Evolutionary conservation across 2,113 vertebrate species (phyloP), one percentile per base, ranked within the genome.

Genomic region (Tor tambroides): DNA sequence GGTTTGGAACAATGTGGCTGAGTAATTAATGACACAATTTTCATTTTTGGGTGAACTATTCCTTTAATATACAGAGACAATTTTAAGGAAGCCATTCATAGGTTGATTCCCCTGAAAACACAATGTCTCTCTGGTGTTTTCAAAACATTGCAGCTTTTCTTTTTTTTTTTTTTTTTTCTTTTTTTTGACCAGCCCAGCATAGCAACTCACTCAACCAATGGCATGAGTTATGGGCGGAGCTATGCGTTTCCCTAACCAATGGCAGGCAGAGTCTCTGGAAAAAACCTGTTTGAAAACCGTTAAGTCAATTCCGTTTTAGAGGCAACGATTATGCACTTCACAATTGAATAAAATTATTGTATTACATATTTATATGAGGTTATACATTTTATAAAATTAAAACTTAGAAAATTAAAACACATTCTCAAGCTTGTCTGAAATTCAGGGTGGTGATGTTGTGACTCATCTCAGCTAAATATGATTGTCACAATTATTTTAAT

Each of bases 401-500:
- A 75, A 38, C 6, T 9, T 38, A 6, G 38, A 56, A 30, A 38
- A 12, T 19, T 8, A 56, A 56, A 35, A 14, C 28, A 84, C 75
- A 26, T 85, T 91, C 49, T 81, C 15, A 3, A 78, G 21, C 76
- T 75, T 23, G 61, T 80, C 72, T 65, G 80, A 80, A 61, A 87
- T 80, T 72, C 67, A 43, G 0, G 30, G 12, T 80, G 59, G 30
- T 80, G 59, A 21, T 56, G 30, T 69, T 89, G 32, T 61, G 87
- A 67, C 76, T 87, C 51, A 43, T 76, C 19, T 23, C 30, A 19
- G 76, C 80, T 86, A 87, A 86, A 86, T 83, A 83, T 8, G 51
- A 78, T 30, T 84, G 79, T 80, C 89, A 89, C 91, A 91, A 91
- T 88, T 65, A 87, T 43, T 85, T 81, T 43, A 69, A 56, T 72